These are phyloP conservation scores for Oligia fasciuncula DNA, from an alignment of 2,888 invertebrate genomes.

Conservation along the genomic window DNA sequence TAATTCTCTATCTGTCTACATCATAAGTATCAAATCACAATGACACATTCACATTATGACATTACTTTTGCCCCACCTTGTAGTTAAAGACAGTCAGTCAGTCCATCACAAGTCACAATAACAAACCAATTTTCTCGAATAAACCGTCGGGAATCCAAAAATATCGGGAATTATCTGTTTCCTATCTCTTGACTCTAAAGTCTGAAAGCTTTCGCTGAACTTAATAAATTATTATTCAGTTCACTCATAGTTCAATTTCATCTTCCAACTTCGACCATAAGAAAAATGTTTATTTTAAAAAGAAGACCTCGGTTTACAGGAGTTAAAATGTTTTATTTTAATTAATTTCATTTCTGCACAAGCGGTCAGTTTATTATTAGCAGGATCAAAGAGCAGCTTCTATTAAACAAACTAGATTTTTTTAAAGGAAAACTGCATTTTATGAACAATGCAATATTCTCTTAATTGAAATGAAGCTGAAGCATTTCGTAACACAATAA, in stretches of 20 bases:
- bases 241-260: conserved; percentile 17
- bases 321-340: conserved; percentile 9
- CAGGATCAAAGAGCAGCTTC: conserved; percentile 2
- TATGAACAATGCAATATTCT: background rate
- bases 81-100: background rate
- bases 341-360: conserved; percentile 26
- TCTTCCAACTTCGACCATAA: background rate
- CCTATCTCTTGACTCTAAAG: background rate
- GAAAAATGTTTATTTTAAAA: background rate
- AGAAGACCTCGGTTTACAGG: background rate
- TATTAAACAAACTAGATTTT: background rate
- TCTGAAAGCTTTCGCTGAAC: conserved; percentile 28
- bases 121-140: background rate
- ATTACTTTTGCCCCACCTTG: no score
- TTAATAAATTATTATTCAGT: conserved; percentile 6
- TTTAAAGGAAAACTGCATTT: conserved; percentile 1
- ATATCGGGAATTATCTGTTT: background rate
- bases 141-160: background rate
- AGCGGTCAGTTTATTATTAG: conserved; percentile 9
- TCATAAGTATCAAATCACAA: no score
- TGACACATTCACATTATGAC: no score
- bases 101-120: background rate
- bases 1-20: no score
- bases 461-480: conserved; percentile 30
- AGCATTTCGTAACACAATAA: conserved; percentile 6